A percentile compares a stretch with the other conserved stretches of the same genome.
phyloP scores from a whole-genome alignment of 1,140 invertebrate species.

The Bombus superbus region DNA sequence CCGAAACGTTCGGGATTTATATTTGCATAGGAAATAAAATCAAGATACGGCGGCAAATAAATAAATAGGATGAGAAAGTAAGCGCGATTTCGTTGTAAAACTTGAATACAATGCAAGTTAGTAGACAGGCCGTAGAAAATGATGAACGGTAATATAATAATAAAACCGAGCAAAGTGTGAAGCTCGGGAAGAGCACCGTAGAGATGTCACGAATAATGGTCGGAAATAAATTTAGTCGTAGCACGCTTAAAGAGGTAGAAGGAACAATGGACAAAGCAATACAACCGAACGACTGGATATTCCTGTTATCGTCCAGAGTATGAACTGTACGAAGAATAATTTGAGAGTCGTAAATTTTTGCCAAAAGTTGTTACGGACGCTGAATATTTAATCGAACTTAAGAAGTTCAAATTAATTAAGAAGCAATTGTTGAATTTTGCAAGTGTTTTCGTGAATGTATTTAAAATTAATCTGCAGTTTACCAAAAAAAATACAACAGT shows the following conservation, averaged over 20 bases:
- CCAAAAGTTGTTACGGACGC: not conserved
- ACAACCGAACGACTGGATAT: not conserved
- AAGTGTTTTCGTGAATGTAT: not conserved
- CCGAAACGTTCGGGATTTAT: not conserved
- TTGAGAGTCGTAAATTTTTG: not conserved
- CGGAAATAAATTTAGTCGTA: not conserved
- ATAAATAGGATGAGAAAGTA: not conserved
- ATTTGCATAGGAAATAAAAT: not conserved
- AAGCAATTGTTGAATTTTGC: not conserved
- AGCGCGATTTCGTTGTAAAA: not conserved
- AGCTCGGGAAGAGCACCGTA: not conserved
- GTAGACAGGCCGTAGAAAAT: not conserved
- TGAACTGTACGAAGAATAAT: not conserved
- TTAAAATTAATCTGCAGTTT: not conserved
- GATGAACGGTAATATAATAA: slow-evolving; percentile 11
- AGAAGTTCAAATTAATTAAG: not conserved
- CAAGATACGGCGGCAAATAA: not conserved
- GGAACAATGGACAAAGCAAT: not conserved
- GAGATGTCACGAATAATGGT: slow-evolving; percentile 19
- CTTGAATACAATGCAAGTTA: not conserved
- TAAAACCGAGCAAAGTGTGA: slow-evolving; percentile 7
- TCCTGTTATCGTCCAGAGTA: not conserved
- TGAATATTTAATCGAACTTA: not conserved
- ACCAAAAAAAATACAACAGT: too few relatives aligned
- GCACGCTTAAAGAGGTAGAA: not conserved